Evolutionary conservation across 92 coral and sea anemone genomes (phyloP).

Genomic region (Palythoa caribaeorum): DNA sequence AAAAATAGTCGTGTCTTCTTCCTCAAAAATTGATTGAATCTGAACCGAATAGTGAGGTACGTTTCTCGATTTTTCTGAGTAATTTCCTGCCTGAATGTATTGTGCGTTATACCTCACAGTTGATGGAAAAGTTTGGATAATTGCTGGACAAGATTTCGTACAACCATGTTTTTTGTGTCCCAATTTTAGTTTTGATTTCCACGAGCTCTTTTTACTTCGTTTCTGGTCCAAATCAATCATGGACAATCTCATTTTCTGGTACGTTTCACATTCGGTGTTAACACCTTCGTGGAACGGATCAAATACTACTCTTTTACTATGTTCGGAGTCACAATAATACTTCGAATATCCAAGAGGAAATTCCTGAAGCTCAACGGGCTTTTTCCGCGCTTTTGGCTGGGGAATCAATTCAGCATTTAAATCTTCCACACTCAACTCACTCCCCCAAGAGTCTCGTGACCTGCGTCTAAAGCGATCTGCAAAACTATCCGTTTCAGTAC

Average conservation of each 20-base stretch:
- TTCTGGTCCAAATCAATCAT: constrained; percentile 10
- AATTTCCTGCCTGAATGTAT: constrained; percentile 42
- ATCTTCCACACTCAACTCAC: constrained; percentile 29
- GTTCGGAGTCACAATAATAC: constrained; percentile 32
- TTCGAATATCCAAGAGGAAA: constrained; percentile 45
- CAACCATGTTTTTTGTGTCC: constrained; percentile 21
- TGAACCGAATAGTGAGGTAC: neutral
- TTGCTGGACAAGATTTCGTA: constrained; percentile 34
- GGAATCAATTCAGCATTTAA: neutral
- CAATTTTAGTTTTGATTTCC: constrained; percentile 36
- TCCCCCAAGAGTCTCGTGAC: constrained; percentile 52
- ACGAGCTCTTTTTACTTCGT: constrained; percentile 1
- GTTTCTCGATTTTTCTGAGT: constrained; percentile 4
- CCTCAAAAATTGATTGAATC: constrained; percentile 26
- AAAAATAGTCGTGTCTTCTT: constrained; percentile 32
- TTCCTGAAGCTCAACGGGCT: constrained; percentile 44
- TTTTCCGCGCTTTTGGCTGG: constrained; percentile 34
- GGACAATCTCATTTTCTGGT: constrained; percentile 13
- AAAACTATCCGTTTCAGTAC: constrained; percentile 30
- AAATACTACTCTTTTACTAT: constrained; percentile 9
- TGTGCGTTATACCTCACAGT: constrained; percentile 39
- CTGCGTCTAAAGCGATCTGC: constrained; percentile 50
- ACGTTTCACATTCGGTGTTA: neutral
- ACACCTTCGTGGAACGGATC: constrained; percentile 43
- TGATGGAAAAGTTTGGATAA: constrained; percentile 36